Conservation (phyloP, 2,888 invertebrate species). For the Trachelus stipa region DNA sequence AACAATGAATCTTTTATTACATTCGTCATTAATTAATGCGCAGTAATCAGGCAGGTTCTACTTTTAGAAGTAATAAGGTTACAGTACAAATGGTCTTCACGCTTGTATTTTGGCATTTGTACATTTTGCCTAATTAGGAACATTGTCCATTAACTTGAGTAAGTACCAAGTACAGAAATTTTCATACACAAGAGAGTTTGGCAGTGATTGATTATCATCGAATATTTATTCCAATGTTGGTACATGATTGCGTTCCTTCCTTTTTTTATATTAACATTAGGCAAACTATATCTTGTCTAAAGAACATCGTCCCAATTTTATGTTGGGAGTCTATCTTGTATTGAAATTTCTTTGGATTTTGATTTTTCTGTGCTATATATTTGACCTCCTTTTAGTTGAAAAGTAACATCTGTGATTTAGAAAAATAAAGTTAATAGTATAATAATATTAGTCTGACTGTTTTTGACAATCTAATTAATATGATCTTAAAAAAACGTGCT, state of each 20-base stretch:
- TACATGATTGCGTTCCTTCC: neutral
- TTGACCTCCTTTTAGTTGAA: neutral
- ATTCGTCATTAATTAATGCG: neutral
- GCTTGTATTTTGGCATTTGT: neutral
- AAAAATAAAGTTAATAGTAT: neutral
- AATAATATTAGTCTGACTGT: neutral
- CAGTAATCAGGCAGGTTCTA: neutral
- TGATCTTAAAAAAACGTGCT: neutral
- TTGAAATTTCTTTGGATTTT: slow-evolving; percentile 25
- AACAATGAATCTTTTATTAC: neutral
- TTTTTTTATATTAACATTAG: neutral
- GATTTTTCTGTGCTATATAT: neutral
- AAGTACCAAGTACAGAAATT: neutral
- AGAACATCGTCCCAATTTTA: neutral
- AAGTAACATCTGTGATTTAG: slow-evolving; percentile 1
- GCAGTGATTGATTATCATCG: neutral
- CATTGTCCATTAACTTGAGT: neutral
- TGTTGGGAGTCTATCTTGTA: neutral
- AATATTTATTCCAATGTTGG: neutral
- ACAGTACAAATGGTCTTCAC: neutral
- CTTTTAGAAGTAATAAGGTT: neutral
- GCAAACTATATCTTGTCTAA: neutral
- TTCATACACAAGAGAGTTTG: neutral
- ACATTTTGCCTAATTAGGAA: neutral
- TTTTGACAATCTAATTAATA: neutral